Base-by-base conservation (phyloP, 1,140 invertebrate species). In the Nephotettix cincticeps region DNA sequence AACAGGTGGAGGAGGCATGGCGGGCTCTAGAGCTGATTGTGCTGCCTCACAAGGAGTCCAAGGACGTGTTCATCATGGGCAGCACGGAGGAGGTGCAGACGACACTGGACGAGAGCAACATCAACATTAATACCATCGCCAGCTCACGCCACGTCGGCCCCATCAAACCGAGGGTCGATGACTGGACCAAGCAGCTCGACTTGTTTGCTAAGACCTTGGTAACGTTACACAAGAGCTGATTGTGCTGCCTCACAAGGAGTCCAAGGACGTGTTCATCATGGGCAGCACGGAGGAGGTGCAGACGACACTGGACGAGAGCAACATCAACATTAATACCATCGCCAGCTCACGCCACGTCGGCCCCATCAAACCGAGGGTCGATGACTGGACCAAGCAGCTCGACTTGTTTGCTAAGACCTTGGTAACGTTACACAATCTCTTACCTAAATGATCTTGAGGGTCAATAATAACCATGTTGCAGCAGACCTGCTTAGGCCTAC, bases 261-360 rank as follows among this genome's bases (percentile, higher is more conserved):
- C 87, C 0, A 91, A 91, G 71, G 93, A 96, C 78, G 88, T 94
- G 0, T 95, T 84, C 75, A 90, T 96, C 29, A 79, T 96, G 51
- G 93, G 91, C 0, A 88, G 89, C 0, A 83, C 92, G 0, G 94
- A 96, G 76, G 94, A 96, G 74, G 85, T 96, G 54, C 93, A 95
- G 79, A 83, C 87, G 0, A 83, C 89, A 3, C 81, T 94, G 1
- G 94, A 96, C 77, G 94, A 96, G 76, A 92, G 91, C 72, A 93
- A 91, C 78, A 94, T 95, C 25, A 91, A 92, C 77, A 86, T 96
- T 9, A 89, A 88, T 72, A 96, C 93, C 0, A 94, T 96, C 54
- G 86, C 90, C 0, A 93, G 91, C 75, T 95, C 93, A 0, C 84
- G 91, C 29, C 88, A 94, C 79, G 91, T 93, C 43, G 92, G 89